Base-by-base conservation (phyloP, 2,797 vertebrate species). In the Sebastes minor region DNA sequence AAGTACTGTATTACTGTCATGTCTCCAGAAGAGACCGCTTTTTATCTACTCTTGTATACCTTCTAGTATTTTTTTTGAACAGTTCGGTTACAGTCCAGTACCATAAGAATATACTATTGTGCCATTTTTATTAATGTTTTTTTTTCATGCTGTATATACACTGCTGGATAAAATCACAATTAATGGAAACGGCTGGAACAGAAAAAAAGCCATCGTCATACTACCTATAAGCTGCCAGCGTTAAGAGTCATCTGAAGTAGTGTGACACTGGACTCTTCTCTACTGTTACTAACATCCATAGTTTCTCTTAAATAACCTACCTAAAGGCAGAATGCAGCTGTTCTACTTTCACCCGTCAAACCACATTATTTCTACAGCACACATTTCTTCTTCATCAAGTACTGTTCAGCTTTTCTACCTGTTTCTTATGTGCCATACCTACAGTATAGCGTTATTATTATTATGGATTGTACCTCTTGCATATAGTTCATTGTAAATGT, bases 401-500 rank as follows among this genome's bases (percentile, higher is more conserved):
- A 76, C 66, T 76, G 70, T 86, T 84, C 74, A 61, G 72, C 70
- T 84, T 91, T 91, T 88, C 74, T 87, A 86, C 64, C 46, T 23
- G 7, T 87, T 82, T 87, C 74, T 81, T 83, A 83, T 81, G 73
- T 81, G 76, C 77, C 68, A 82, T 84, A 84, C 71, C 35, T 86
- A 49, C 73, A 79, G 62, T 88, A 46, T 46, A 46, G 42, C 16
- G 16, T 46, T 52, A n/a, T 52, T 20, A 79, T 85, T 85, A 80
- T 84, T 67, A 88, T 86, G n/a, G 85, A 92, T 89, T 92, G 88
- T 93, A 93, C 85, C 84, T 93, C 89, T 84, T 80, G 87, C 88
- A 86, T 91, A 87, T 72, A 90, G 87, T 90, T 81, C 84, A 87
- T 86, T 94, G 93, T 95, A 93, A 93, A 95, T 95, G 87, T 93